Base-by-base conservation (phyloP, 2,888 invertebrate genomes). In the Phengaris arion region DNA sequence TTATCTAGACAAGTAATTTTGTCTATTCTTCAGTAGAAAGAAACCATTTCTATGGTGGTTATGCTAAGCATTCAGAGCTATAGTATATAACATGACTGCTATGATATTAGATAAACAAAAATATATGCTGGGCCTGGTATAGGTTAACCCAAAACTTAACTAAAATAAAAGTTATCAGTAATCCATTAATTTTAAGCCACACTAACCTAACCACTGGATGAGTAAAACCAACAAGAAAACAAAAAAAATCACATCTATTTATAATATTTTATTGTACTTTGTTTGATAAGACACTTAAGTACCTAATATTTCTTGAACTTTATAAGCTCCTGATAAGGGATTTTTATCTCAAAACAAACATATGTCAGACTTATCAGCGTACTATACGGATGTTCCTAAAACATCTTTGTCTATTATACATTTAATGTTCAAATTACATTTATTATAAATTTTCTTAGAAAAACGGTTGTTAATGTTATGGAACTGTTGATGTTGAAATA, bases 311-410 rank as follows among this genome's bases (percentile, higher is more conserved):
- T 45, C 13, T 64, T 48, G 13, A 48, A 48, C 48, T 52, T 52
- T 13, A 72, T 72, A 13, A 35, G 72, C 52, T 13, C 6, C 13
- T 72, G 72, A 72, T 72, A 72, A 72, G 72, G 15, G 22, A 72
- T 13, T 13, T 35, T 22, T 22, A 72, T 51, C 52, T 12, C 35
- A 54, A 72, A 46, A 13, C 10, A 22, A 72, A 72, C 72, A 54
- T 52, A 52, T 54, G 72, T 72, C 72, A 72, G 35, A 1, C 51
- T 72, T 72, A 72, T 72, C 72, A 69, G 69, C 7, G 2, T 46
- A 46, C 45, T 6, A 68, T 8, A 15, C 6, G 48, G 2, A 35
- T 6, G 35, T 35, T 35, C 6, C 6, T 35, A 6, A 35, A 64
- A 35, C 12, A 64, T 64, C 22, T 59, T 59, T 57, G 15, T 59